Conservation (phyloP, 1,140 invertebrate species). For the Drosophila melanogaster region DNA sequence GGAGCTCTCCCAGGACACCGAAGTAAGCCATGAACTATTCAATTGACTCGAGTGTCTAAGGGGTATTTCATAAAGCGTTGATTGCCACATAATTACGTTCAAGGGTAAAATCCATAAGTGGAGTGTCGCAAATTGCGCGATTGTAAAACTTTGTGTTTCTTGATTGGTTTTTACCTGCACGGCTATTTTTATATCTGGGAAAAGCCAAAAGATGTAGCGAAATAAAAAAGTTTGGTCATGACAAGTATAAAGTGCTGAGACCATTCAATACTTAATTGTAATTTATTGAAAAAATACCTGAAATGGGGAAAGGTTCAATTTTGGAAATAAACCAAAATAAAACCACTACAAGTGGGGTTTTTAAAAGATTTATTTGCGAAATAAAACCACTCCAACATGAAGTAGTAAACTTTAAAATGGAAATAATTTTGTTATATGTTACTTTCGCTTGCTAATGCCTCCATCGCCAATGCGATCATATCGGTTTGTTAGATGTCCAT, state of each 20-base stretch:
- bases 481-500: background rate
- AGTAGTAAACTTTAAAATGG: constrained; percentile 9
- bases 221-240: too few relatives aligned
- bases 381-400: constrained; percentile 9
- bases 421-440: constrained; percentile 15
- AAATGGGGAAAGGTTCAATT: too few relatives aligned
- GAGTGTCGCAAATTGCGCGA: too few relatives aligned
- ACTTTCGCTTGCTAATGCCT: constrained; percentile 8
- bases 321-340: constrained; percentile 1
- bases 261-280: too few relatives aligned
- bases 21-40: constrained; percentile 15
- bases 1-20: background rate
- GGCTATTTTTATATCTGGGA: too few relatives aligned
- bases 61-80: background rate
- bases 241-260: too few relatives aligned
- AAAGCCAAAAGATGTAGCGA: too few relatives aligned
- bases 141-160: background rate
- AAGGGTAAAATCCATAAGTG: background rate
- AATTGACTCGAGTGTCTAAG: constrained; percentile 11
- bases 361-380: background rate
- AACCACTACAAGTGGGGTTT: background rate
- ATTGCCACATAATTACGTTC: constrained; percentile 8
- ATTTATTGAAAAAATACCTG: too few relatives aligned
- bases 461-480: constrained; percentile 37
- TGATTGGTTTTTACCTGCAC: background rate